These are phyloP conservation scores for Tetranychus urticae DNA, from an alignment of 1,140 invertebrate genomes.

Conservation along the genomic window DNA sequence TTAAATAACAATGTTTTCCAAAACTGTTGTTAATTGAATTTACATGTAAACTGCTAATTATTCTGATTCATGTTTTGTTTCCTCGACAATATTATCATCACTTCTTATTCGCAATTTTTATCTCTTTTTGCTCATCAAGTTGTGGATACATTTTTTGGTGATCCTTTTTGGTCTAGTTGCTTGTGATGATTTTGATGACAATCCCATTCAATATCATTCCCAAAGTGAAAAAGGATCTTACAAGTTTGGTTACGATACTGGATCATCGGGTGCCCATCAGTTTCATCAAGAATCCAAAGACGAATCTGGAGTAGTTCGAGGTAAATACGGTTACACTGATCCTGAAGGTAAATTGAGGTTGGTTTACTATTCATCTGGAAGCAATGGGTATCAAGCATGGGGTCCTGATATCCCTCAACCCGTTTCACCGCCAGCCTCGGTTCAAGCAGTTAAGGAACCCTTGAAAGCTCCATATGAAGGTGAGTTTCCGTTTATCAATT, in stretches of 20 bases:
- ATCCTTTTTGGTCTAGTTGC: not conserved
- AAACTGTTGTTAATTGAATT: too few relatives aligned
- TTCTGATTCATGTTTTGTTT: too few relatives aligned
- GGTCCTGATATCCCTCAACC: not conserved
- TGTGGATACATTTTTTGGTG: too few relatives aligned
- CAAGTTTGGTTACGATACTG: constrained; percentile 67
- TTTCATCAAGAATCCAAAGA: constrained; percentile 68
- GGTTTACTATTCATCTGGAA: constrained; percentile 72
- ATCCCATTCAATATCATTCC: constrained; percentile 12
- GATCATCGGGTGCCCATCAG: constrained; percentile 37
- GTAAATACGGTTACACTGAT: constrained; percentile 68
- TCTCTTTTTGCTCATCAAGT: too few relatives aligned
- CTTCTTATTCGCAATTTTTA: too few relatives aligned
- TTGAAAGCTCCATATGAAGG: not conserved
- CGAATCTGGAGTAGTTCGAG: constrained; percentile 57
- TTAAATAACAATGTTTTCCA: too few relatives aligned
- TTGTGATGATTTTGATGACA: constrained; percentile 3
- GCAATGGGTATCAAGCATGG: constrained; percentile 8
- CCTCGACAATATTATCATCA: too few relatives aligned
- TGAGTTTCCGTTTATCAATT: not conserved
- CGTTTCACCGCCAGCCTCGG: not conserved
- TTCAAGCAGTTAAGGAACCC: not conserved
- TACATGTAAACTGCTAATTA: too few relatives aligned
- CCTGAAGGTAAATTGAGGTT: constrained; percentile 63
- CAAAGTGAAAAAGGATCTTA: constrained; percentile 38